Percentiles rank a stretch among this genome's conserved stretches.
These are phyloP conservation scores for Drosophila birchii DNA, from an alignment of 2,888 invertebrate species.

Conservation along the genomic window DNA sequence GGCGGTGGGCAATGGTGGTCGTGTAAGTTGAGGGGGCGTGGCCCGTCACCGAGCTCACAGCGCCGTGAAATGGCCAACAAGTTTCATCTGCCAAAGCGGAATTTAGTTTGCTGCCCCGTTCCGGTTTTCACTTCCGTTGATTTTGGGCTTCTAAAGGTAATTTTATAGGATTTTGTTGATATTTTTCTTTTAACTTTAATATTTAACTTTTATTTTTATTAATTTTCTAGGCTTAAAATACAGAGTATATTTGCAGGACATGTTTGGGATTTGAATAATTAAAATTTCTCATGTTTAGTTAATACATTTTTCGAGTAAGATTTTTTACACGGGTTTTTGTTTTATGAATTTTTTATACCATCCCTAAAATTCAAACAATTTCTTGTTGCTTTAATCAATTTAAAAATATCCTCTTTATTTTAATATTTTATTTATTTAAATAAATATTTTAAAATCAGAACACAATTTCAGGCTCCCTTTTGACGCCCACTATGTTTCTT, in stretches of 20 bases:
- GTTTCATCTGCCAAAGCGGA: constrained; percentile 58
- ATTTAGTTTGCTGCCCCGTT: constrained; percentile 38
- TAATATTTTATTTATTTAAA: not conserved
- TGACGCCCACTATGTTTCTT: not conserved
- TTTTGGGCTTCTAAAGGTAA: not conserved
- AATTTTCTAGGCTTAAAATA: not conserved
- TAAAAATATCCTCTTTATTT: too few relatives aligned
- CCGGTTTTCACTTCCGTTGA: constrained; percentile 20
- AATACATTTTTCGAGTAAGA: not conserved
- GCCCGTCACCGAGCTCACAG: constrained; percentile 58
- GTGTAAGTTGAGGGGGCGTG: constrained; percentile 44
- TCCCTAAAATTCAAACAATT: too few relatives aligned
- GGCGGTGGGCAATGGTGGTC: constrained; percentile 48
- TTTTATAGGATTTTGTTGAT: not conserved
- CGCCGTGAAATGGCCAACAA: constrained; percentile 73
- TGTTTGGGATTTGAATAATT: not conserved
- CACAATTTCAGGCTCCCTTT: not conserved
- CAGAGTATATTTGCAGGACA: too few relatives aligned
- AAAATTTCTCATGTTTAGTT: not conserved
- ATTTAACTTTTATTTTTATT: not conserved
- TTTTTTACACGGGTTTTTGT: too few relatives aligned
- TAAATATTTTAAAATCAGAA: not conserved
- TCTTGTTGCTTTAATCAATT: not conserved
- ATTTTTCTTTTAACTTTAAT: not conserved
- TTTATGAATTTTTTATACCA: not conserved